Conservation (phyloP, 1,140 invertebrate genomes). For the Acromyrmex echinatior region DNA sequence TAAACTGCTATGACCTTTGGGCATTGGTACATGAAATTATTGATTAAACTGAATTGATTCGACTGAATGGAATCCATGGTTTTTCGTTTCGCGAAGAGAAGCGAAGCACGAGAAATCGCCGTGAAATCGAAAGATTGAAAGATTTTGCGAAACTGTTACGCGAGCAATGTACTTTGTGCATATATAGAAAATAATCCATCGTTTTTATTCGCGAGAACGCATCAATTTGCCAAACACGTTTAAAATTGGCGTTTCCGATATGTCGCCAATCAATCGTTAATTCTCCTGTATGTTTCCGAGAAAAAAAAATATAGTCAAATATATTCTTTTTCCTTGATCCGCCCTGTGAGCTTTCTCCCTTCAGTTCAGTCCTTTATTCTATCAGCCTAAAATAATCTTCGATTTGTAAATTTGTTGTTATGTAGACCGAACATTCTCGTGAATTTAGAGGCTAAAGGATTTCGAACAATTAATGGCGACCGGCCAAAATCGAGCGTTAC, state of each 20-base stretch:
- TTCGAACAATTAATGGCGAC: neutral
- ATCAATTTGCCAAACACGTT: slow-evolving; percentile 43
- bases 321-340: neutral
- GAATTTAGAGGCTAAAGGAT: slow-evolving; percentile 1
- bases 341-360: too few species aligned
- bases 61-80: neutral
- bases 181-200: slow-evolving; percentile 27
- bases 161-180: neutral
- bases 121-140: slow-evolving; percentile 23
- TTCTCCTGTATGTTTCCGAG: neutral
- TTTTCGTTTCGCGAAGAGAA: neutral
- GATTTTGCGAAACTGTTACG: neutral
- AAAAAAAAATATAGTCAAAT: neutral
- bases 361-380: neutral
- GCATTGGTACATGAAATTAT: slow-evolving; percentile 11
- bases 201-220: neutral
- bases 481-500: slow-evolving; percentile 25
- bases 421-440: neutral
- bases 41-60: slow-evolving; percentile 2
- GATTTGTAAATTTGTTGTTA: slow-evolving; percentile 14
- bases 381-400: neutral
- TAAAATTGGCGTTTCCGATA: slow-evolving; percentile 26
- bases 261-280: neutral
- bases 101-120: neutral
- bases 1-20: neutral